Conservation (phyloP, 92 coral and sea anemone species). For the Heteractis magnifica region DNA sequence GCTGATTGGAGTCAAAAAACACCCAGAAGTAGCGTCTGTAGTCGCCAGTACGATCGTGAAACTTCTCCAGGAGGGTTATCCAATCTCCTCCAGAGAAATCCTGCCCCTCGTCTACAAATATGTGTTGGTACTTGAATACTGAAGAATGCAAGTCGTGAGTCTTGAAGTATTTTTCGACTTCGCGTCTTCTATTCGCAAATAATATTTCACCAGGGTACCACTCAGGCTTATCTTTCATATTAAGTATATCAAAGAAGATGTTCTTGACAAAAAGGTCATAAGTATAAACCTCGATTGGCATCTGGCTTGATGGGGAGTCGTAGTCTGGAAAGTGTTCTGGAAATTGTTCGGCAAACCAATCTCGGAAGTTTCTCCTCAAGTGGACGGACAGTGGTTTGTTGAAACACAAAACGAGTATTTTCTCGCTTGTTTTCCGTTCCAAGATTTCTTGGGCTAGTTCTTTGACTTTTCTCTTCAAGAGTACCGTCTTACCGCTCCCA, state of each 20-base stretch:
- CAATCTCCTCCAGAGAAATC: constrained; percentile 38
- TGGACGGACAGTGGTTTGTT: constrained; percentile 25
- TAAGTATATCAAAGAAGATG: not conserved
- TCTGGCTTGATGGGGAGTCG: not conserved
- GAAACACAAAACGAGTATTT: not conserved
- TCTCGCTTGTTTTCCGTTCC: not conserved
- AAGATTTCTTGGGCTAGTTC: constrained; percentile 24
- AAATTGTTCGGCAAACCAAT: not conserved
- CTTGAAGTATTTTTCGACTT: not conserved
- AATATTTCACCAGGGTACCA: not conserved
- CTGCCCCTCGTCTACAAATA: constrained; percentile 67
- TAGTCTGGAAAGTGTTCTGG: too few relatives aligned
- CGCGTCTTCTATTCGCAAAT: not conserved
- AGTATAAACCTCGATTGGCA: constrained; percentile 22
- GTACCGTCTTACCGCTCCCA: constrained; percentile 59
- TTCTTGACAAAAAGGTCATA: constrained; percentile 17
- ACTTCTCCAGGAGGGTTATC: constrained; percentile 25
- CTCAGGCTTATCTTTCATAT: not conserved
- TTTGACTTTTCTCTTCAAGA: constrained; percentile 39
- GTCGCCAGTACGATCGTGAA: constrained; percentile 2
- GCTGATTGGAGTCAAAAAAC: constrained; percentile 45
- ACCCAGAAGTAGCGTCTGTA: constrained; percentile 42
- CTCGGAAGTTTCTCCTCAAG: not conserved
- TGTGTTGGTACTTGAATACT: constrained; percentile 38
- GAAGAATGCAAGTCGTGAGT: not conserved